phyloP scores from a whole-genome alignment of 2,888 invertebrate species.

The Timandra comae region DNA sequence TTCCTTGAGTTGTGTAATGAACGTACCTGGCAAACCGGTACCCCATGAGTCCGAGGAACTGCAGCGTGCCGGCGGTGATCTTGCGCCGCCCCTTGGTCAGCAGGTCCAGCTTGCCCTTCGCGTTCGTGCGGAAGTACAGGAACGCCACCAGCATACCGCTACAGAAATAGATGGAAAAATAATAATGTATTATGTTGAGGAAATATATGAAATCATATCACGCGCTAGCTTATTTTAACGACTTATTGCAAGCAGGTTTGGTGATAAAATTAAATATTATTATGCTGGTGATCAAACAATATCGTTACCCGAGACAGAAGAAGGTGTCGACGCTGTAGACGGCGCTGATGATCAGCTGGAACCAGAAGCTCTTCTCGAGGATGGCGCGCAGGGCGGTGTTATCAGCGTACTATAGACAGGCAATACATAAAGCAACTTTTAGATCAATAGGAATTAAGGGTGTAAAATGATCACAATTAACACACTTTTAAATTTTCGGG shows the following conservation, averaged over 20 bases:
- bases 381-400: conserved; percentile 83
- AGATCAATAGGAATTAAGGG: too few species aligned
- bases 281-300: not conserved
- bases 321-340: conserved; percentile 90
- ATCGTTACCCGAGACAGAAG: conserved; percentile 81
- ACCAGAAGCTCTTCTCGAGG: conserved; percentile 85
- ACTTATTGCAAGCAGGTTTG: too few species aligned
- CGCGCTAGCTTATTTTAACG: too few species aligned
- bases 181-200: too few species aligned
- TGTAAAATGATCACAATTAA: too few species aligned
- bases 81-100: conserved; percentile 80
- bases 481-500: too few species aligned
- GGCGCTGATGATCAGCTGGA: conserved; percentile 87
- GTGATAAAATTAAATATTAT: too few species aligned
- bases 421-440: too few species aligned
- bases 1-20: too few species aligned
- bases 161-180: conserved; percentile 7
- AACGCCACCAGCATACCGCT: conserved; percentile 91
- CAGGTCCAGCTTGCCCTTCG: conserved; percentile 82
- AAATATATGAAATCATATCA: too few species aligned
- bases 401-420: conserved; percentile 88
- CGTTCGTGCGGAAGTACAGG: conserved; percentile 87
- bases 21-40: conserved; percentile 87
- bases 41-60: conserved; percentile 85
- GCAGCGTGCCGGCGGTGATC: conserved; percentile 78